phyloP scores from a whole-genome alignment of 2,888 invertebrate species.

The Andrena trimmerana region DNA sequence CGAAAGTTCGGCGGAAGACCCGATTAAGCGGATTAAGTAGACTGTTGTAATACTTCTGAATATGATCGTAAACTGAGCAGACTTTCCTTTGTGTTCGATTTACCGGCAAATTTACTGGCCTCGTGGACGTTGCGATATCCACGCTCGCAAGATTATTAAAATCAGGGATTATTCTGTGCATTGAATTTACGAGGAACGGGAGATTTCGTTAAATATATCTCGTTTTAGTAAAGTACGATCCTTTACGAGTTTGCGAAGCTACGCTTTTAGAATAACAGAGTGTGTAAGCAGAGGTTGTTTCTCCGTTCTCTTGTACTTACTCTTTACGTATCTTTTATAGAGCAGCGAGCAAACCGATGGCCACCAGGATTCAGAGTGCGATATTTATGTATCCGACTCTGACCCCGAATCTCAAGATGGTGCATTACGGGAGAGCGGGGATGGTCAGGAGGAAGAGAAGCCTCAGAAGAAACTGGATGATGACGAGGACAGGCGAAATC shows the following conservation, averaged over 20 bases:
- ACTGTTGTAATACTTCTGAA: conserved; percentile 49
- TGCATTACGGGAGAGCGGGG: conserved; percentile 82
- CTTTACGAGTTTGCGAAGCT: not conserved
- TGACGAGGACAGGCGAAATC: conserved; percentile 97
- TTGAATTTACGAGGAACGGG: not conserved
- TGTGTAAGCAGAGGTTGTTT: not conserved
- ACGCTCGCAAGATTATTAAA: not conserved
- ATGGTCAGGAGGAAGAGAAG: conserved; percentile 86
- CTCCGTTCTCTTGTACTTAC: not conserved
- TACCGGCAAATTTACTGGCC: conserved; percentile 32
- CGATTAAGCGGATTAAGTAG: conserved; percentile 55
- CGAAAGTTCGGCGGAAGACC: conserved; percentile 60
- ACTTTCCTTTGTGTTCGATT: conserved; percentile 32
- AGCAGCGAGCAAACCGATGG: conserved; percentile 81
- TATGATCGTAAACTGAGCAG: conserved; percentile 17
- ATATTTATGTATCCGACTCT: conserved; percentile 80
- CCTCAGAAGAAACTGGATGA: conserved; percentile 93
- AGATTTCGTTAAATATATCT: not conserved
- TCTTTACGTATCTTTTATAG: conserved; percentile 68
- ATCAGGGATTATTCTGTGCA: not conserved
- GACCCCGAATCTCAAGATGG: conserved; percentile 82
- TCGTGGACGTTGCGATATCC: conserved; percentile 4
- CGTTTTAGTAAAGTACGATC: not conserved
- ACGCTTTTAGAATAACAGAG: not conserved
- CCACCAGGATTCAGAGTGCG: conserved; percentile 82